phyloP scores from a whole-genome alignment of 2,888 invertebrate species.

The Apocheima hispidaria region DNA sequence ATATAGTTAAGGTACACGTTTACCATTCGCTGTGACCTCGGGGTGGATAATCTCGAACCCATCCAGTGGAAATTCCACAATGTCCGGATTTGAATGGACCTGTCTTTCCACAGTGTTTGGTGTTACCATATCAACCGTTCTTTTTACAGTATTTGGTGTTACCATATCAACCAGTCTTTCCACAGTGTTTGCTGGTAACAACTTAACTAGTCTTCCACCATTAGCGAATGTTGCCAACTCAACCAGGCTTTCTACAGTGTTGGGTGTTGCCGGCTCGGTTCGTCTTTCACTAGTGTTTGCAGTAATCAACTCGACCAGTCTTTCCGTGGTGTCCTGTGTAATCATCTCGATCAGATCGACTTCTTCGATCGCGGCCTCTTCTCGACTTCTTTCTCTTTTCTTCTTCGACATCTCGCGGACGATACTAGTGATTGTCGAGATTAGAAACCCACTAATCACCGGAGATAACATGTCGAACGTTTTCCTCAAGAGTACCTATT shows the following conservation, averaged over 20 bases:
- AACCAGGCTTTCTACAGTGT: neutral
- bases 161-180: neutral
- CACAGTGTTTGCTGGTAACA: neutral
- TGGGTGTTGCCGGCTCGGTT: neutral
- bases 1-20: neutral
- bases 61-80: neutral
- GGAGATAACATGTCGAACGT: neutral
- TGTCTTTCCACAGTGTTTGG: neutral
- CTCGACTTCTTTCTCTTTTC: too few species aligned
- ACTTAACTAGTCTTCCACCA: neutral
- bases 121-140: neutral
- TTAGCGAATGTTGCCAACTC: neutral
- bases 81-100: neutral
- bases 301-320: neutral
- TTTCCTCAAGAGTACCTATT: neutral
- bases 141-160: neutral
- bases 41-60: neutral
- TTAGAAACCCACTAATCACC: neutral
- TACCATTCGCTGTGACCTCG: neutral
- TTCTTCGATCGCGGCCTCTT: too few species aligned
- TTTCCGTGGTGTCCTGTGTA: neutral
- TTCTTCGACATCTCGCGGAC: slow-evolving; percentile 1
- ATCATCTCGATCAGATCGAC: neutral
- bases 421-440: neutral
- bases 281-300: neutral